Base-by-base conservation (phyloP, 2,888 invertebrate species). In the Orthonychiurus folsomi region DNA sequence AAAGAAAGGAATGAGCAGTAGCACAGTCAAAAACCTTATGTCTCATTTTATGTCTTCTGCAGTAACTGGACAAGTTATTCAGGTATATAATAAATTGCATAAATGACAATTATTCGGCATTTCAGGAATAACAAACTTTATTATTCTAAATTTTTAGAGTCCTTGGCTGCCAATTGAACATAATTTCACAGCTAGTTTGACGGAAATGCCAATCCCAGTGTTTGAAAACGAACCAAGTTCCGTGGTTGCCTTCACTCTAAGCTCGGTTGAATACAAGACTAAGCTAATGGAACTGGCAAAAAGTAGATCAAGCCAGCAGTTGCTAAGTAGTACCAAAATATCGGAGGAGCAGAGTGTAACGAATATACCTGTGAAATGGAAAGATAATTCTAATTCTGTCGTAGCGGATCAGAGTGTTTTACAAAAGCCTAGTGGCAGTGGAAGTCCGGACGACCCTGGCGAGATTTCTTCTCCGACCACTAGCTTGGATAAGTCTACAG, bases 171-270 rank as follows among this genome's bases (percentile, higher is more conserved):
- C 80, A 0, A 82, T 83, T 67, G 89, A 90, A 74, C 89, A 91
- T 77, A 83, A 86, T 52, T 68, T 70, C 53, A 59, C 63, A 56
- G 60, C 69, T 2, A 25, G 61, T 20, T 59, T 66, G 12, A 67
- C 66, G 24, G 56, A 59, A 1, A 63, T 73, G 15, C 73, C 73
- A 21, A 66, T 87, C n/a, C 81, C 87, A 1, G 86, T 92, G 0
- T 85, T 86, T 71, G 90, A 91, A 75, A 83, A 82, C 50, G 89
- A 92, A 76, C 85, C 87, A 0, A 88, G 89, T 68, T 91, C 90
- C 0, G 86, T 93, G 59, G 88, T 93, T 64, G 89, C 92, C 0
- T 90, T 89, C 75, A 85, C 89, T 1, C 78, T 93, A 24, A 85
- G 85, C 63, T 86, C 86, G 0, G 77, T 77, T 18, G 87, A 88